These are phyloP conservation scores for Cremastinae sp. DNA, from an alignment of 2,888 invertebrate genomes.

Conservation along the genomic window DNA sequence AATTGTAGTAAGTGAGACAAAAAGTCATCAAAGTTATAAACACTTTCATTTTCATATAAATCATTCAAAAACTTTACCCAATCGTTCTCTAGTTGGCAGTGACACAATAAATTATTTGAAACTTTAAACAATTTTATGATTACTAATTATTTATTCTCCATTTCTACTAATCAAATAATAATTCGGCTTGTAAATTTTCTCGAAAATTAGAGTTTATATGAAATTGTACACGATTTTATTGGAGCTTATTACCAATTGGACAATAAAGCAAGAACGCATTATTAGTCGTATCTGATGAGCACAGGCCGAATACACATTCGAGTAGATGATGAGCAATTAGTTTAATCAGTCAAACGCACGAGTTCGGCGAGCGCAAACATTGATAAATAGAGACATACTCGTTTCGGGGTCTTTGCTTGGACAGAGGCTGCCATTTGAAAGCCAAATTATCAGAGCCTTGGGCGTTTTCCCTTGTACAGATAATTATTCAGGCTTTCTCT, in stretches of 20 bases:
- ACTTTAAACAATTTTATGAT: no score
- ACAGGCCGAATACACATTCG: neutral
- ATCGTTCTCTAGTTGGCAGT: no score
- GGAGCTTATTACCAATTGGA: neutral
- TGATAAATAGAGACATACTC: conserved; percentile 12
- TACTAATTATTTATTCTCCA: no score
- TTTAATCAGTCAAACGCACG: neutral
- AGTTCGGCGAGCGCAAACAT: conserved; percentile 16
- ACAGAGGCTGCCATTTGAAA: neutral
- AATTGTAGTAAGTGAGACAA: no score
- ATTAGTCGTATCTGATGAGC: neutral
- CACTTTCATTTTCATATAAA: no score
- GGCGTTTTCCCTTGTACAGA: conserved; percentile 27
- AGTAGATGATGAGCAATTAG: neutral
- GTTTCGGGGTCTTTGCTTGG: conserved; percentile 7
- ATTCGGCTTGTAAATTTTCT: no score
- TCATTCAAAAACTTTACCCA: no score
- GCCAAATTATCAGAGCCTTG: conserved; percentile 15
- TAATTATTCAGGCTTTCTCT: conserved; percentile 36
- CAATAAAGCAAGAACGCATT: neutral
- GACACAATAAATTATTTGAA: no score
- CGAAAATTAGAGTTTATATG: no score
- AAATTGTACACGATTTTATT: no score
- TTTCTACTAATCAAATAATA: no score
- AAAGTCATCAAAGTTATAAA: no score